Evolutionary conservation across 2,797 vertebrate species (phyloP).

Genomic region (Micrastur ruficollis): DNA sequence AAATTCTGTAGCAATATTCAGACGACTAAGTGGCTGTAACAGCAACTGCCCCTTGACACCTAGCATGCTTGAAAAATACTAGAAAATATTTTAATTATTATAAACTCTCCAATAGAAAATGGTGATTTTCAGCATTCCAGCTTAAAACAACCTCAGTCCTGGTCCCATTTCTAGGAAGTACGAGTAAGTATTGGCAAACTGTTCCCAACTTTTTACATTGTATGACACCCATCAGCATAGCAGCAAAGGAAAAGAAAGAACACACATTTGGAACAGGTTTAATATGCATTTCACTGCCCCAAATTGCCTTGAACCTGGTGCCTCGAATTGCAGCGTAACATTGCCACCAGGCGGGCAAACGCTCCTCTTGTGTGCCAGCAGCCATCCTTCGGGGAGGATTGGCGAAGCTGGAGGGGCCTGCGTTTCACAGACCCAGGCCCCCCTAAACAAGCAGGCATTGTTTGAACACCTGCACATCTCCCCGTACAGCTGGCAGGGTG

Average conservation of each 20-base stretch:
- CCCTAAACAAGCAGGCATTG: background rate
- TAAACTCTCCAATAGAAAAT: background rate
- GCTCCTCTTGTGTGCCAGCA: background rate
- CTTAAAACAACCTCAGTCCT: background rate
- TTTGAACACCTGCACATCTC: background rate
- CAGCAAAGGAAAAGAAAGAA: background rate
- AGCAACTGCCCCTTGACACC: background rate
- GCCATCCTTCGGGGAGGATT: background rate
- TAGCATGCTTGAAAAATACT: background rate
- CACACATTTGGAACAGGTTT: rapidly evolving
- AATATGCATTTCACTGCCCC: rapidly evolving
- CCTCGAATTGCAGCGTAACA: background rate
- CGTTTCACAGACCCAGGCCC: rapidly evolving
- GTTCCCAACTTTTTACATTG: rapidly evolving
- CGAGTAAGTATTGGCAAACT: rapidly evolving
- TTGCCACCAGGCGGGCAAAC: conserved; percentile 53
- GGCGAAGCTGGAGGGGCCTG: background rate
- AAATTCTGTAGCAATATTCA: background rate
- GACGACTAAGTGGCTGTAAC: background rate
- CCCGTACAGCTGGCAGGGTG: background rate
- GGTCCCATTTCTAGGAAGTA: background rate
- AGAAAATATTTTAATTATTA: background rate
- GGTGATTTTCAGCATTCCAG: background rate
- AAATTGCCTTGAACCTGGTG: rapidly evolving
- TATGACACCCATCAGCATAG: rapidly evolving